Conservation (phyloP, 2,797 vertebrate species). For the Esox masquinongy region DNA sequence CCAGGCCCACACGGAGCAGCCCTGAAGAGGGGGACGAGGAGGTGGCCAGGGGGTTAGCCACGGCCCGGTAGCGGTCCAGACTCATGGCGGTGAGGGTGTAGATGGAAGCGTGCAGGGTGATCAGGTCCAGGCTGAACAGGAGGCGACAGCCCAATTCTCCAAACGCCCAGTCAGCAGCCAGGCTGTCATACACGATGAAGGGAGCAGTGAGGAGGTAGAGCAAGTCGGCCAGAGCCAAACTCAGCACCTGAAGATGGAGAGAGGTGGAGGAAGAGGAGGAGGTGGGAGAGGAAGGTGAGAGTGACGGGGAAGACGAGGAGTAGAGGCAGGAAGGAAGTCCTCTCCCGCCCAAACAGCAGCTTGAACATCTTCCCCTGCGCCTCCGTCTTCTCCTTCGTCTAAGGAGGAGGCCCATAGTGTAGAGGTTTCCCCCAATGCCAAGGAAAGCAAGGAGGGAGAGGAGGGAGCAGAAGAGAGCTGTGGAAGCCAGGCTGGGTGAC, state of each 20-base stretch:
- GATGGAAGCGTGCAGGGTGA: slow-evolving; percentile 89
- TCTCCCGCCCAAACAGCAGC: slow-evolving; percentile 61
- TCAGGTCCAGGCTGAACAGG: slow-evolving; percentile 83
- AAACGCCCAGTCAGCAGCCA: slow-evolving; percentile 83
- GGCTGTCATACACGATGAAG: slow-evolving; percentile 84
- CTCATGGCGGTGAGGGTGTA: slow-evolving; percentile 87
- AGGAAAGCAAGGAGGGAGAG: slow-evolving; percentile 80
- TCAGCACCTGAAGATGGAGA: slow-evolving; percentile 84
- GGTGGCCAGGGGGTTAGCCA: slow-evolving; percentile 78
- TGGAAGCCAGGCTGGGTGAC: slow-evolving; percentile 77
- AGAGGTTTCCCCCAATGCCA: slow-evolving; percentile 82
- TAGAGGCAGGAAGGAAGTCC: slow-evolving; percentile 60
- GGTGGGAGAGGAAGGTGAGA: slow-evolving; percentile 63
- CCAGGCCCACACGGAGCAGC: slow-evolving; percentile 73
- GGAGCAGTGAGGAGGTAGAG: slow-evolving; percentile 85
- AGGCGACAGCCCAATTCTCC: slow-evolving; percentile 83
- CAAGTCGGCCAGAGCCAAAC: slow-evolving; percentile 83
- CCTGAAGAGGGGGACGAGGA: slow-evolving; percentile 75
- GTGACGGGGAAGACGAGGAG: slow-evolving; percentile 62
- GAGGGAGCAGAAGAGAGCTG: slow-evolving; percentile 76
- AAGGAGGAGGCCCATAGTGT: slow-evolving; percentile 79
- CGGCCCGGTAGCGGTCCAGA: slow-evolving; percentile 81
- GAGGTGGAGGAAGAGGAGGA: slow-evolving; percentile 72
- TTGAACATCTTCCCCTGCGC: slow-evolving; percentile 44
- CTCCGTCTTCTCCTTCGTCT: slow-evolving; percentile 69